Percentiles rank a stretch among this genome's conserved stretches.
phyloP scores from a whole-genome alignment of 2,113 vertebrate species.

The Acanthisitta chloris region DNA sequence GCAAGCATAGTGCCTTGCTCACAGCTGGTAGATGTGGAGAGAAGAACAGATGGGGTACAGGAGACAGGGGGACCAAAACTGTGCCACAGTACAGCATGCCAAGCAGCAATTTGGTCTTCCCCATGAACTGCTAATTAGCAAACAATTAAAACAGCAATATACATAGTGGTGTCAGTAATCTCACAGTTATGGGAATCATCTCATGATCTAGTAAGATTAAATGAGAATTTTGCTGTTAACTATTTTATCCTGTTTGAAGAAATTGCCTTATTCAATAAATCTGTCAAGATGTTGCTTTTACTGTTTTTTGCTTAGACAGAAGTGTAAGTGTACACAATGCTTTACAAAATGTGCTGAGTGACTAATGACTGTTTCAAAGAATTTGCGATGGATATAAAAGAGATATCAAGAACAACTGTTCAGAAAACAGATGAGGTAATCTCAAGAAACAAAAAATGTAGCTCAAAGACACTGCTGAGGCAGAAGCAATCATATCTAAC shows the following conservation, averaged over 20 bases:
- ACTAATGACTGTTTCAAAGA: neutral
- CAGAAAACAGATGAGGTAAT: neutral
- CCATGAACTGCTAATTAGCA: conserved; percentile 53
- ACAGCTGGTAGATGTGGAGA: neutral
- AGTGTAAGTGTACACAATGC: neutral
- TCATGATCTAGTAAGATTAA: neutral
- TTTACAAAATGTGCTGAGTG: neutral
- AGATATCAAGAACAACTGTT: neutral
- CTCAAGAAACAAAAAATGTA: too few species aligned
- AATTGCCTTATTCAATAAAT: neutral
- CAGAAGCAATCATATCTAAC: neutral
- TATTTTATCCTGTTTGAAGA: neutral
- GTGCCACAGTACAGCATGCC: neutral
- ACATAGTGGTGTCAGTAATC: conserved; percentile 31
- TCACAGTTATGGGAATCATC: conserved; percentile 17
- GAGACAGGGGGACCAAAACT: neutral
- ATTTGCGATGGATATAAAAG: neutral
- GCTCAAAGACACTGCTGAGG: too few species aligned
- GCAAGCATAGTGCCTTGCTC: neutral
- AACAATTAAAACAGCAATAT: conserved; percentile 55
- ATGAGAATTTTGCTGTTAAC: conserved; percentile 6
- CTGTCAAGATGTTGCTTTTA: neutral
- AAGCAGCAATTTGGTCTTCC: conserved; percentile 48
- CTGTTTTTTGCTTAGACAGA: neutral
- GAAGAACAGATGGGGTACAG: neutral